Percentiles rank a stretch among this genome's conserved stretches.
phyloP scores from a whole-genome alignment of 1,140 invertebrate species.

The Mylabris phalerata region DNA sequence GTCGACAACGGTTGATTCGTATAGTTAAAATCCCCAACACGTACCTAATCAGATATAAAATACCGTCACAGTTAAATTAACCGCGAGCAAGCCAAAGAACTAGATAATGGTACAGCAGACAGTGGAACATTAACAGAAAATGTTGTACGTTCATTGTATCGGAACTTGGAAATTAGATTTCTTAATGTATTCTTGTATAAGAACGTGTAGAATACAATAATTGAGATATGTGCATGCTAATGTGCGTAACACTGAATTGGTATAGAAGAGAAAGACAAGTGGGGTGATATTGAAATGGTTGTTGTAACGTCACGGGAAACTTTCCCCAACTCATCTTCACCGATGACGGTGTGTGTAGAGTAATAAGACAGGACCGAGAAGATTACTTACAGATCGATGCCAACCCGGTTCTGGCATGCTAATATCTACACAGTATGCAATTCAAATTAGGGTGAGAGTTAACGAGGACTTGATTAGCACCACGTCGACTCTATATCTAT shows the following conservation, averaged over 20 bases:
- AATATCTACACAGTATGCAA: constrained; percentile 33
- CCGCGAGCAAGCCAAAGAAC: constrained; percentile 8
- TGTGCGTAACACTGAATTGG: too few species aligned
- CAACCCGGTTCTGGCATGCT: constrained; percentile 27
- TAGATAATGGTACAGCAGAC: constrained; percentile 1
- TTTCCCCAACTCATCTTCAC: constrained; percentile 7
- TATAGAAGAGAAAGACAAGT: too few species aligned
- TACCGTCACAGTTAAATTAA: constrained; percentile 12
- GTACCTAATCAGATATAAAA: constrained; percentile 12
- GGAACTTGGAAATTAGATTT: constrained; percentile 20
- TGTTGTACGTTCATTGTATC: not conserved
- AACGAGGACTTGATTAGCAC: constrained; percentile 35
- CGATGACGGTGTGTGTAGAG: constrained; percentile 4
- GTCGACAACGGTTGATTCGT: too few species aligned
- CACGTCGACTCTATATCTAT: constrained; percentile 19
- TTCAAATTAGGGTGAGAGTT: constrained; percentile 33
- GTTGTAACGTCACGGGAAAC: not conserved
- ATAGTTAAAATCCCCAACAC: not conserved
- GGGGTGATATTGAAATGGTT: not conserved
- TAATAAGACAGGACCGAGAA: constrained; percentile 17
- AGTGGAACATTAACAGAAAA: constrained; percentile 7
- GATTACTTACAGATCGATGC: constrained; percentile 29
- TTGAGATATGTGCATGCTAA: not conserved
- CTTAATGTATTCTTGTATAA: constrained; percentile 14
- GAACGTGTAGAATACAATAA: constrained; percentile 16